A percentile compares a stretch with the other conserved stretches of the same genome.
Conservation (phyloP, 2,888 invertebrate genomes). For the Ophion costatus region DNA sequence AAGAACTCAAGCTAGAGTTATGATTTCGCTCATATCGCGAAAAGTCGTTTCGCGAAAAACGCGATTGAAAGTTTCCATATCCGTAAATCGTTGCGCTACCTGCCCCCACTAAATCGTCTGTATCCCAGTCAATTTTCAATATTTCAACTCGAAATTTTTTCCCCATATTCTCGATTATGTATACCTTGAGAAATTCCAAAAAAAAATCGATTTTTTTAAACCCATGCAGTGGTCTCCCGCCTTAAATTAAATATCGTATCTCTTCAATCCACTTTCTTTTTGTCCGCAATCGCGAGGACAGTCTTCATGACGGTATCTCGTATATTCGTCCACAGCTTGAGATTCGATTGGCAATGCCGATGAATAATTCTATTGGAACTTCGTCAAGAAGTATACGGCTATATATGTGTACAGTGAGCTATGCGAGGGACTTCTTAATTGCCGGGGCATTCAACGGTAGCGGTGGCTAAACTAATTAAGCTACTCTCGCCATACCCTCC, state of each 20-base stretch:
- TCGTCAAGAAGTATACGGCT: constrained; percentile 19
- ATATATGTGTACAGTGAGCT: constrained; percentile 8
- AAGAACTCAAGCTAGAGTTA: no score
- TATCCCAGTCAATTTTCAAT: no score
- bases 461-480: constrained; percentile 63
- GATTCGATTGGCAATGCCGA: constrained; percentile 54
- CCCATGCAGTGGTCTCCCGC: no score
- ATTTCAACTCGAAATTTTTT: no score
- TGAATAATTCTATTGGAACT: constrained; percentile 64
- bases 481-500: constrained; percentile 44
- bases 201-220: no score
- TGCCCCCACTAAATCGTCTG: no score
- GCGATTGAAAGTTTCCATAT: no score
- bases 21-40: no score
- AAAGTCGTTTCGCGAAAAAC: no score
- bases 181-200: no score
- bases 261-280: constrained; percentile 1
- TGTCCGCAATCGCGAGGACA: not conserved
- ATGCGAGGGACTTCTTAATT: constrained; percentile 63
- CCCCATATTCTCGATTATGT: no score
- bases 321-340: constrained; percentile 33
- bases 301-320: not conserved
- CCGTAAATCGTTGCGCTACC: no score
- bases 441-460: constrained; percentile 55
- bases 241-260: constrained; percentile 24